Base-by-base conservation (phyloP, 1,140 invertebrate species). In the Procambarus virginalis region DNA sequence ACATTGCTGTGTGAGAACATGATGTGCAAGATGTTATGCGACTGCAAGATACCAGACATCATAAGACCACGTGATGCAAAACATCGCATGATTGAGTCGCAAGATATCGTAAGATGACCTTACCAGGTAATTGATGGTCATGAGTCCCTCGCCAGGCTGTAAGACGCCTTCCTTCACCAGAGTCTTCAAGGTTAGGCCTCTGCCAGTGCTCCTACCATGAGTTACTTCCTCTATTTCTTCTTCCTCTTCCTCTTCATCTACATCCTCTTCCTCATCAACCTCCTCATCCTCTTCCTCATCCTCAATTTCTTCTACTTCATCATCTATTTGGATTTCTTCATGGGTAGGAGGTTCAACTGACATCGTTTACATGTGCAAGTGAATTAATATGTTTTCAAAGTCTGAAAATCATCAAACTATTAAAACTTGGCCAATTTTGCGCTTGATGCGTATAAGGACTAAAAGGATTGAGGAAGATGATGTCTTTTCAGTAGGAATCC, bases 71-170 rank as follows among this genome's bases (percentile, higher is more conserved):
- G 68, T 34, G 68, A 34, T 9, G n/a, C 68, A 73, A 34, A 34
- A 73, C n/a, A 34, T 34, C 2, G n/a, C 68, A 73, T 9, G 68
- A 73, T 34, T 73, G 68, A 73, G 68, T 73, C 68, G 68, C 68
- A 73, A 73, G 68, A 45, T 75, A 70, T n/a, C 20, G 51, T 70
- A 49, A 45, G 55, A 34, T 22, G 64, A 46, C 76, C 93, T 93
- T 94, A 97, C 97, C 95, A 98, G 95, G 94, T 98, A 98, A 94
- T 98, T 97, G 92, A 98, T 97, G 48, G 97, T 97, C 96, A 98
- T 96, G 77, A 96, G 95, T 73, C 96, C 96, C 93, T 96, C 95
- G 12, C 97, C 97, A 60, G 97, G 96, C 93, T 97, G 95, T 84
- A 98, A 94, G 92, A 98, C 96, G 93, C 96, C 96, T 91, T 97